A percentile compares a stretch with the other conserved stretches of the same genome.
Evolutionary conservation across 1,140 invertebrate genomes (phyloP).

Genomic region (Tetramorium parvispinum): DNA sequence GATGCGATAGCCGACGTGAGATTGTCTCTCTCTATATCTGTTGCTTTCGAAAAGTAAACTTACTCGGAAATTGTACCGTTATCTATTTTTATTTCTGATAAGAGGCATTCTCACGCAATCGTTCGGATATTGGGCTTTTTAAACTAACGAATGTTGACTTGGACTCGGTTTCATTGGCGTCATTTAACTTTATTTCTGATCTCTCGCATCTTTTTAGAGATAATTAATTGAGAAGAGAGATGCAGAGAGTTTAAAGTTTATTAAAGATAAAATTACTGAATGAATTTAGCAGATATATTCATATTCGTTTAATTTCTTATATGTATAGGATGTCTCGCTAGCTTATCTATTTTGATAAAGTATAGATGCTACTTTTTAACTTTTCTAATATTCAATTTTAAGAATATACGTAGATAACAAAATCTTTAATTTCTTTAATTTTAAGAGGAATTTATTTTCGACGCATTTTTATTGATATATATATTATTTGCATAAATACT

Average conservation of each 20-base stretch:
- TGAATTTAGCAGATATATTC: not conserved
- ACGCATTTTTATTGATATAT: not conserved
- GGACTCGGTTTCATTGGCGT: not conserved
- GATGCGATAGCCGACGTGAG: not conserved
- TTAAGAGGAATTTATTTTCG: not conserved
- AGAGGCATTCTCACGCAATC: not conserved
- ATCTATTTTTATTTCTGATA: not conserved
- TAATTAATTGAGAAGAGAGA: not conserved
- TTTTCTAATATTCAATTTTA: not conserved
- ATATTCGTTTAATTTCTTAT: not conserved
- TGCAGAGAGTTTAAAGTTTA: not conserved
- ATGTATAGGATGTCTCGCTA: not conserved
- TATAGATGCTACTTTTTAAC: not conserved
- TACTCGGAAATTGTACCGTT: not conserved
- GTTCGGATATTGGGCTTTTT: not conserved
- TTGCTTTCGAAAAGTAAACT: not conserved
- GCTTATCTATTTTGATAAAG: not conserved
- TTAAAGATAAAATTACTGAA: not conserved
- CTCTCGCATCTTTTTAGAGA: not conserved
- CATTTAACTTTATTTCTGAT: not conserved
- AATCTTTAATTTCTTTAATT: not conserved
- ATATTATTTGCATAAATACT: not conserved
- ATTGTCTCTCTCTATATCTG: not conserved
- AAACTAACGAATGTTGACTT: not conserved
- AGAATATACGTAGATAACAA: not conserved